Evolutionary conservation across 1,140 invertebrate species (phyloP), one percentile per base, ranked within the genome.

Genomic region (Papilio glaucus): DNA sequence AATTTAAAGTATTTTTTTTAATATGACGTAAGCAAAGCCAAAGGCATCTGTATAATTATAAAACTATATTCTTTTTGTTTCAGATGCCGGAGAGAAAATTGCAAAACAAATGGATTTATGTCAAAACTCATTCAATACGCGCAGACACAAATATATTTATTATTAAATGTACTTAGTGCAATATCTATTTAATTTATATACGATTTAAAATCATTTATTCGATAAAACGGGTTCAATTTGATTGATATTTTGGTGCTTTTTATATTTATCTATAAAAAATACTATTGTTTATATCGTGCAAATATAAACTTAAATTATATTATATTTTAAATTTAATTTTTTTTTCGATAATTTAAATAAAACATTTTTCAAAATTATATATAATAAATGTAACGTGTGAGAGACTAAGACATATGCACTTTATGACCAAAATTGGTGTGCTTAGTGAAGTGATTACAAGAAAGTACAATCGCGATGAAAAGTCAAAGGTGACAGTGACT

Each of bases 21-120:
- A 49, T 49, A 21, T 21, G 18, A 8, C 45, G 45, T 49, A 49
- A 49, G 21, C n/a, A 42, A n/a, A 13, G 45, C 10, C 45, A 49
- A 21, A 49, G 45, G 18, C 7, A 6, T 10, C 18, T 9, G 33
- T 39, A 1, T 38, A 26, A 38, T 38, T 71, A 38, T 67, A 15
- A 49, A 49, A 7, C 21, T 26, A 60, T 29, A 62, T 74, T 75
- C 69, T 63, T 76, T 73, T 79, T 81, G 76, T 88, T 88, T 57
- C 87, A 88, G 87, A 88, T 88, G 83, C 77, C 42, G 76, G 68
- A 69, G 7, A 71, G 38, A 74, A 80, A 62, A 76, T 68, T 69
- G 33, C 65, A 61, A 67, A 69, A 76, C 21, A 71, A 80, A 73
- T 72, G 38, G 39, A 77, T 21, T 70, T 12, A 53, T 37, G 13